These are phyloP conservation scores for Cyclophora punctaria DNA, from an alignment of 2,888 invertebrate species.

Conservation along the genomic window DNA sequence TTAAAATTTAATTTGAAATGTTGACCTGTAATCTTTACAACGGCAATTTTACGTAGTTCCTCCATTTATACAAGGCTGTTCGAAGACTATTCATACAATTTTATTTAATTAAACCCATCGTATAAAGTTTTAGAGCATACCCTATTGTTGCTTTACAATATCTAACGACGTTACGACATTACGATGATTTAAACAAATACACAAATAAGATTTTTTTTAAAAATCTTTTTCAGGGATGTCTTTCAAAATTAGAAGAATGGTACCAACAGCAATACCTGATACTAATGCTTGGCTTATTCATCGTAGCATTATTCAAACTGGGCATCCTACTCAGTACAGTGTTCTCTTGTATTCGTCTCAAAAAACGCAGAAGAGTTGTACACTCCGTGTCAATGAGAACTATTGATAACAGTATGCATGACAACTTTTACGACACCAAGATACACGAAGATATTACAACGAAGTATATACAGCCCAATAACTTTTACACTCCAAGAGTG, in stretches of 20 bases:
- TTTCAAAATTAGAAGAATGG: conserved; percentile 82
- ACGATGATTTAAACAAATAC: no score
- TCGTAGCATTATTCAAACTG: conserved; percentile 82
- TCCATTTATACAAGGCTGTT: no score
- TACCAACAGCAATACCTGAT: conserved; percentile 83
- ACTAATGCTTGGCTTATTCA: conserved; percentile 78
- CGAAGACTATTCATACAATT: no score
- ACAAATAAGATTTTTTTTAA: no score
- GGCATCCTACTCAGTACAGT: conserved; percentile 81
- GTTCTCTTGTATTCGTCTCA: conserved; percentile 80
- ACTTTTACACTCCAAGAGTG: conserved; percentile 65
- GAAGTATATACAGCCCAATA: conserved; percentile 66
- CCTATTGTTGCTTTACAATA: no score
- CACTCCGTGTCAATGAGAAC: conserved; percentile 54
- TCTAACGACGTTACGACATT: no score
- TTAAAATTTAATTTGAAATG: no score
- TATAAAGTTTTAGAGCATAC: no score
- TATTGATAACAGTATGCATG: conserved; percentile 50
- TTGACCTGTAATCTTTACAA: no score
- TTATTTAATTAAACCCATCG: no score
- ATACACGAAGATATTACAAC: conserved; percentile 59
- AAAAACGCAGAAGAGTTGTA: conserved; percentile 65
- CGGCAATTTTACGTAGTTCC: no score
- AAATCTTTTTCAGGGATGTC: conserved; percentile 76
- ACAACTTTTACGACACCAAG: conserved; percentile 60